These are phyloP conservation scores for Eumacrocentrus americanus DNA, from an alignment of 2,888 invertebrate species.

Conservation along the genomic window DNA sequence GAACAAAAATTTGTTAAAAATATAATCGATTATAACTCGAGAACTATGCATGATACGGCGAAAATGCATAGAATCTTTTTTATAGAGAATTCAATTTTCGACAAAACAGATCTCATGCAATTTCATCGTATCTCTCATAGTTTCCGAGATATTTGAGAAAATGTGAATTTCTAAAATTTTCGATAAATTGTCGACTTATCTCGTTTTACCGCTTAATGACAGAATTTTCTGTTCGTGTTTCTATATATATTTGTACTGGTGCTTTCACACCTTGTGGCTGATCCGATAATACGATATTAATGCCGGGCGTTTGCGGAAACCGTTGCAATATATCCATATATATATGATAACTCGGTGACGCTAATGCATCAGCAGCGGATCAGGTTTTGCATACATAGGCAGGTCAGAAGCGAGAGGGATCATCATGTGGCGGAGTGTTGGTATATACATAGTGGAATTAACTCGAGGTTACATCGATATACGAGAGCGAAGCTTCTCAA, in stretches of 20 bases:
- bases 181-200: neutral
- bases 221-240: no score
- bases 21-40: no score
- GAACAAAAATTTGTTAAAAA: no score
- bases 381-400: no score
- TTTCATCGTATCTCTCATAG: neutral
- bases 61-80: neutral
- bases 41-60: no score
- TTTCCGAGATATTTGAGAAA: neutral
- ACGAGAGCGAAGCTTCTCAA: neutral
- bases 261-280: no score
- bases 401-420: neutral
- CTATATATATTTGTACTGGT: no score
- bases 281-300: neutral
- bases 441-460: neutral
- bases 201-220: no score
- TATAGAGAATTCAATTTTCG: neutral
- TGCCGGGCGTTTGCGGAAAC: neutral
- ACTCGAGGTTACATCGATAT: neutral
- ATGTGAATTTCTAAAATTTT: neutral
- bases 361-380: no score
- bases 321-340: neutral
- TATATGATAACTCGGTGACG: no score
- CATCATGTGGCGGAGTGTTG: neutral
- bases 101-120: neutral